Evolutionary conservation across 2,888 invertebrate species (phyloP), one percentile per base, ranked within the genome.

Genomic region (Linnaemya vulpina): DNA sequence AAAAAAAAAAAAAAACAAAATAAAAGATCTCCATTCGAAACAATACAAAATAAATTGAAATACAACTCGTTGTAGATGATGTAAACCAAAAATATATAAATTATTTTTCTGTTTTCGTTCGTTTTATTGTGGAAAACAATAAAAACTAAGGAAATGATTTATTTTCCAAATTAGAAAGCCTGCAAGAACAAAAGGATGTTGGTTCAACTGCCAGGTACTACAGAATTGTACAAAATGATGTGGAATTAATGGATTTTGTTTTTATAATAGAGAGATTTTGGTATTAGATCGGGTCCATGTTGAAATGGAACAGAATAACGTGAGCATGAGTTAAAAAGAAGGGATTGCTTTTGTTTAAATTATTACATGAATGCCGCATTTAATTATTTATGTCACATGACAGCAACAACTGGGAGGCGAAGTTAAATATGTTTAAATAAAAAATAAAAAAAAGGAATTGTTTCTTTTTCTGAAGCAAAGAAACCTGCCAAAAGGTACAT

Each of bases 31-130:
- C 15, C 22, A 67, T 76, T 75, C n/a, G 38, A 76, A 67, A 76
- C 67, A 76, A 76, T 76, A 76, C 76, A 76, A 76, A 76, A 67
- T 76, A 58, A 67, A 67, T 76, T 76, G 67, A 58, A 67, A 76
- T 76, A 35, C 40, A 40, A 40, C 22, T 60, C 9, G 55, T 25
- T 35, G 22, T 51, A 74, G 51, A 20, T 51, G 58, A 74, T 67
- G 38, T 76, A 49, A 76, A 67, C 67, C 20, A 17, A 76, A 62
- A 74, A 22, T n/a, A 38, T 22, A 65, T 35, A 22, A 65, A 35
- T 65, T 22, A 0, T 70, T 55, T 68, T n/a, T 49, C 30, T n/a
- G n/a, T n/a, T n/a, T n/a, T n/a, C n/a, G n/a, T n/a, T n/a, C n/a
- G 25, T 55, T 30, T 25, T 51, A 51, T 17, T 51, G n/a, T 7